phyloP scores from a whole-genome alignment of 2,888 invertebrate genomes.

The Chesias legatella region DNA sequence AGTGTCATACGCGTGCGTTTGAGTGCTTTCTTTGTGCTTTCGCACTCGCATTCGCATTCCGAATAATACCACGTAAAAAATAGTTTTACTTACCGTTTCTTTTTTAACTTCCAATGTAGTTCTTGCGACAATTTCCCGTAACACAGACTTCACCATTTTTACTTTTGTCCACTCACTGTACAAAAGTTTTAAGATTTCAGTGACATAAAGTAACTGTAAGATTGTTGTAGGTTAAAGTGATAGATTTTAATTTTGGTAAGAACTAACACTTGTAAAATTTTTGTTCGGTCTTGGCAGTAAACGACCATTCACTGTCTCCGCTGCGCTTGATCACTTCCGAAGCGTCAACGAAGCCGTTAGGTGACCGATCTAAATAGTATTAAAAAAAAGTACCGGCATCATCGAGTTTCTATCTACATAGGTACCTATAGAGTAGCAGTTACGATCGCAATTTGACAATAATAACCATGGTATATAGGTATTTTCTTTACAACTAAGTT shows the following conservation, averaged over 20 bases:
- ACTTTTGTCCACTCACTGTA: conserved; percentile 26
- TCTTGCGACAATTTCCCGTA: conserved; percentile 65
- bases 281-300: conserved; percentile 73
- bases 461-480: too few species aligned
- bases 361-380: conserved; percentile 31
- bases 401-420: too few species aligned
- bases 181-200: too few species aligned
- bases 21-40: too few species aligned
- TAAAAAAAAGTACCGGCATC: too few species aligned
- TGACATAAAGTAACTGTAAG: too few species aligned
- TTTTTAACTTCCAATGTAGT: conserved; percentile 60
- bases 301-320: conserved; percentile 70
- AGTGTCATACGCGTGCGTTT: too few species aligned
- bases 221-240: conserved; percentile 12
- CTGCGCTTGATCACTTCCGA: conserved; percentile 59
- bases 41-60: too few species aligned
- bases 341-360: conserved; percentile 40
- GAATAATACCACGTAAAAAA: background rate
- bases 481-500: too few species aligned
- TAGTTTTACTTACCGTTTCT: conserved; percentile 51
- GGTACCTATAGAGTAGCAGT: too few species aligned
- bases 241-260: background rate
- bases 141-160: conserved; percentile 63
- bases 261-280: conserved; percentile 34
- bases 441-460: too few species aligned